A percentile compares a stretch with the other conserved stretches of the same genome.
Conservation (phyloP, 2,113 vertebrate species). For the Procavia capensis region DNA sequence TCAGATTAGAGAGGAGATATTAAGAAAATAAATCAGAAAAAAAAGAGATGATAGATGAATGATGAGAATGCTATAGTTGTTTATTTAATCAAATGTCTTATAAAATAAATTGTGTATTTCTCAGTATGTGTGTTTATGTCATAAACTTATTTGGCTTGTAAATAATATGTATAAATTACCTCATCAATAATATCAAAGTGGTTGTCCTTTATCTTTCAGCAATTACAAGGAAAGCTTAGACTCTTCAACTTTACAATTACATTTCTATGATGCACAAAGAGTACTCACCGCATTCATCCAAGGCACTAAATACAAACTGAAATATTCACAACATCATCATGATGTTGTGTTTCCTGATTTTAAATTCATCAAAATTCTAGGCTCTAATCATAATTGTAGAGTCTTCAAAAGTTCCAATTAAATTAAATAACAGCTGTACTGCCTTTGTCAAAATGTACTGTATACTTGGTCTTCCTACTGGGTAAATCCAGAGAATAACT, state of each 20-base stretch:
- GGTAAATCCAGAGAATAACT: neutral
- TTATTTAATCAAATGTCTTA: conserved; percentile 63
- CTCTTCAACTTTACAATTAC: conserved; percentile 30
- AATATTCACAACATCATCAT: conserved; percentile 29
- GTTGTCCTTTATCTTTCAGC: conserved; percentile 29
- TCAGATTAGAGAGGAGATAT: conserved; percentile 77
- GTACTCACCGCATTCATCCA: neutral
- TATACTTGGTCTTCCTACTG: neutral
- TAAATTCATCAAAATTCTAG: conserved; percentile 54
- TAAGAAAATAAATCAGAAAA: conserved; percentile 82
- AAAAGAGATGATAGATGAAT: conserved; percentile 83
- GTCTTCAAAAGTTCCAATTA: conserved; percentile 33
- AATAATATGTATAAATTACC: conserved; percentile 25
- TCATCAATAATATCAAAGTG: conserved; percentile 47
- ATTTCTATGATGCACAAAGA: conserved; percentile 52
- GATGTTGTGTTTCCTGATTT: conserved; percentile 32
- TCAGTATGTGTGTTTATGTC: conserved; percentile 38
- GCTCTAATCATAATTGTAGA: conserved; percentile 5
- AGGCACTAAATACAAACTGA: neutral
- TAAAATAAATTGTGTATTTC: conserved; percentile 45
- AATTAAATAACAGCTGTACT: conserved; percentile 25
- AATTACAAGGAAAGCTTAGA: conserved; percentile 38
- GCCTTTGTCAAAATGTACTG: conserved; percentile 39
- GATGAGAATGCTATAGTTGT: conserved; percentile 83
- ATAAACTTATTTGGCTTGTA: conserved; percentile 45